phyloP scores from a whole-genome alignment of 2,113 vertebrate species.

The Puntigrus tetrazona region DNA sequence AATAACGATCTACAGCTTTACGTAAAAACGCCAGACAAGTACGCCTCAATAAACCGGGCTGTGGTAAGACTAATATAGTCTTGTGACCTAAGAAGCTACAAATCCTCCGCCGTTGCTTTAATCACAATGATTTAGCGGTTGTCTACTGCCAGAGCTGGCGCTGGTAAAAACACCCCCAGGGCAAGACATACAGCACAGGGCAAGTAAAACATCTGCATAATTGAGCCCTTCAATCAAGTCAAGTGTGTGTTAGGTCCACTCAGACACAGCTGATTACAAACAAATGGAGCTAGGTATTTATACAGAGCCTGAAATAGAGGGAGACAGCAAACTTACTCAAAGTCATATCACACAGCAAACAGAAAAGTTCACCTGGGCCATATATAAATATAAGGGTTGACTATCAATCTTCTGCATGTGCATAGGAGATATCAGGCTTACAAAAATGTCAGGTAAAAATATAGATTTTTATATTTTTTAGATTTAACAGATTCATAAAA shows the following conservation, averaged over 20 bases:
- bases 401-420: neutral
- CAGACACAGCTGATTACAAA: constrained; percentile 35
- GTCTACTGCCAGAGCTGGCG: constrained; percentile 14
- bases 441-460: neutral
- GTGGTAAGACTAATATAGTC: constrained; percentile 17
- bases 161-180: constrained; percentile 34
- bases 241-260: constrained; percentile 39
- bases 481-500: neutral
- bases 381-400: neutral
- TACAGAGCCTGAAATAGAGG: constrained; percentile 13
- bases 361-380: constrained; percentile 17
- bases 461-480: neutral
- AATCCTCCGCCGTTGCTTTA: constrained; percentile 7
- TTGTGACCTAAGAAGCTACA: constrained; percentile 36
- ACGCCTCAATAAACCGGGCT: neutral
- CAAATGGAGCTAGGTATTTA: constrained; percentile 13
- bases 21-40: constrained; percentile 6
- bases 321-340: constrained; percentile 4
- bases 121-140: constrained; percentile 42
- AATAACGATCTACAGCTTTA: constrained; percentile 23
- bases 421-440: neutral
- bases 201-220: constrained; percentile 49
- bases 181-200: constrained; percentile 36
- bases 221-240: constrained; percentile 41
- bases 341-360: constrained; percentile 5